Base-by-base conservation (phyloP, 2,113 vertebrate species). In the Mellivora capensis region DNA sequence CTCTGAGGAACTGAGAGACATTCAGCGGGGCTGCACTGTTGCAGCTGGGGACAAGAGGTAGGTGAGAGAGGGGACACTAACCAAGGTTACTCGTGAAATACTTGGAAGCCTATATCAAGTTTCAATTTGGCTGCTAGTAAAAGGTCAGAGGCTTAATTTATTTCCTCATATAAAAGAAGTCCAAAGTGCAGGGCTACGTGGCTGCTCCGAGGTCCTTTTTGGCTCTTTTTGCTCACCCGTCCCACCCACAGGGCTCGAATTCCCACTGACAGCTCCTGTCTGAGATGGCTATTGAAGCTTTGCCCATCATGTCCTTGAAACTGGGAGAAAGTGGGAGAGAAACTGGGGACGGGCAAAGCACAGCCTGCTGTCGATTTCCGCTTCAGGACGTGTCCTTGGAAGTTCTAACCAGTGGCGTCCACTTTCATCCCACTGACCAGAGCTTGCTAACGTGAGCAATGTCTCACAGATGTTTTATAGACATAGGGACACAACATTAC, bases 111-210 rank as follows among this genome's bases (percentile, higher is more conserved):
- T 96, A 67, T 74, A 71, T 93, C 49, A 80, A 37, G 67, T 91
- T 96, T 96, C 79, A 61, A 1, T 85, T 81, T 74, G 62, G 79
- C 90, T 94, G 52, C 72, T 84, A 89, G 72, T 52, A 80, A 95
- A 91, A 90, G 44, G 86, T 42, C 82, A 93, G 47, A 96, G 89
- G 72, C 82, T 76, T 90, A 74, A 92, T 89, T 27, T 80, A 31
- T 96, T 79, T 96, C 80, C 79, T 87, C 42, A 52, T 69, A 39
- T 54, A 52, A 79, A 96, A 87, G 62, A 94, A 80, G 49, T 76
- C 47, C n/a, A 69, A 52, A 83, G 10, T 79, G 64, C 17, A 52
- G 89, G 8, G 39, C 47, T 37, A 0, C 23, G 1, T 72, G 80
- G 44, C 72, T 27, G 31, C 31, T 82, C 34, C 6, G 0, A 18